Evolutionary conservation across 2,797 vertebrate genomes (phyloP).

Genomic region (Microctenopoma lineatum): DNA sequence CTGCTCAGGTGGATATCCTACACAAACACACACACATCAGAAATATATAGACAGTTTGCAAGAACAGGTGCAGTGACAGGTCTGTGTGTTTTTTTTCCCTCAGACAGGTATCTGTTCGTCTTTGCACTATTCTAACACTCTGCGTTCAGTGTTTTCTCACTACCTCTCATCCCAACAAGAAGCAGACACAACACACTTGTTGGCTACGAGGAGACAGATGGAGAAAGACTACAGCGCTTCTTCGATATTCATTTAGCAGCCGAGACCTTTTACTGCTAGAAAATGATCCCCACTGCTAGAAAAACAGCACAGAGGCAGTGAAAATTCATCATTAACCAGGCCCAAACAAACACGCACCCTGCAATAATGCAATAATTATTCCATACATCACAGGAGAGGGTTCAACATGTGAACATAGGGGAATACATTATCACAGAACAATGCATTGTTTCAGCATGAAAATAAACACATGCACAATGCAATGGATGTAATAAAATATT

Average conservation of each 20-base stretch:
- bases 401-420: conserved; percentile 1
- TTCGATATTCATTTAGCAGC: conserved; percentile 34
- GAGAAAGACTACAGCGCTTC: conserved; percentile 32
- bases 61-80: conserved; percentile 56
- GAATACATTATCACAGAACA: conserved; percentile 19
- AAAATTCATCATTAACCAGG: conserved; percentile 44
- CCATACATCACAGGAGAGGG: conserved; percentile 26
- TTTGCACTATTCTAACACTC: conserved; percentile 31
- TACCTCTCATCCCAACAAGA: conserved; percentile 28
- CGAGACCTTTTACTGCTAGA: conserved; percentile 40
- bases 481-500: neutral
- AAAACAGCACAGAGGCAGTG: conserved; percentile 28
- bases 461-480: conserved; percentile 10
- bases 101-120: conserved; percentile 41
- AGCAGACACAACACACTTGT: conserved; percentile 60
- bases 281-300: conserved; percentile 49
- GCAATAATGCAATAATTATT: conserved; percentile 50
- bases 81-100: conserved; percentile 34
- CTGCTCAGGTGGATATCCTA: conserved; percentile 89
- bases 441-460: conserved; percentile 11
- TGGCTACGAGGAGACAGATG: conserved; percentile 53
- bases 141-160: conserved; percentile 38
- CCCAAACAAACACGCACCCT: conserved; percentile 44
- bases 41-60: conserved; percentile 43
- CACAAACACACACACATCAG: conserved; percentile 50